Base-by-base conservation (phyloP, 2,888 invertebrate genomes). In the Pollenia amentaria region DNA sequence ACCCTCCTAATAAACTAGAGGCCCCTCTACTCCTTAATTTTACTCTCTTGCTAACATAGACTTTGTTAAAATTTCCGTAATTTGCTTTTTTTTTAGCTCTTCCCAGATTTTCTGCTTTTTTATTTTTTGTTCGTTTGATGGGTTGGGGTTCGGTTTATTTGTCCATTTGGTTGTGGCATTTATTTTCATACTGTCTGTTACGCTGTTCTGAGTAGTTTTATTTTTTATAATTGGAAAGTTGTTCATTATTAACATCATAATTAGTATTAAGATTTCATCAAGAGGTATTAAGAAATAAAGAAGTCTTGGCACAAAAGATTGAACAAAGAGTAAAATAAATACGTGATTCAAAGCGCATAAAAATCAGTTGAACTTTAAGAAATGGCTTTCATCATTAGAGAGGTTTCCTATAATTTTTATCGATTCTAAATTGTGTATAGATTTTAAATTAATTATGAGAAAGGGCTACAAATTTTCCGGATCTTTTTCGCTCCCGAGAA, bases 181-280 rank as follows among this genome's bases (percentile, higher is more conserved):
- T 69, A 29, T 29, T 75, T 70, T 44, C 62, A 53, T 48, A 48
- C 42, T 65, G 57, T 73, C 67, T 73, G 73, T 79, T 62, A 38
- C 55, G 73, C 67, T 53, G 51, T 53, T 65, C 57, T 53, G 65
- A 44, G 65, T 60, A 53, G 73, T 72, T 73, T 29, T 29, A 29
- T 29, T 29, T 29, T 29, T 82, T 85, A 64, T 82, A 85, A 85
- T 85, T 85, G 85, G 85, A 78, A 85, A 82, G 62, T 78, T 78
- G 73, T 69, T 78, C 77, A 82, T 82, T 86, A 86, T 86, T 83
- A 85, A 85, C 85, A 78, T 85, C 82, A 85, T 85, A 85, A 85
- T 82, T 78, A 82, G 85, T 78, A 78, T 81, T 85, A 69, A 85
- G 60, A 78, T 73, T 85, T 82, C 73, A 79, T 84, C 78, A 79